These are phyloP conservation scores for Melanostigma gelatinosum DNA, from an alignment of 2,113 vertebrate species.

Conservation along the genomic window DNA sequence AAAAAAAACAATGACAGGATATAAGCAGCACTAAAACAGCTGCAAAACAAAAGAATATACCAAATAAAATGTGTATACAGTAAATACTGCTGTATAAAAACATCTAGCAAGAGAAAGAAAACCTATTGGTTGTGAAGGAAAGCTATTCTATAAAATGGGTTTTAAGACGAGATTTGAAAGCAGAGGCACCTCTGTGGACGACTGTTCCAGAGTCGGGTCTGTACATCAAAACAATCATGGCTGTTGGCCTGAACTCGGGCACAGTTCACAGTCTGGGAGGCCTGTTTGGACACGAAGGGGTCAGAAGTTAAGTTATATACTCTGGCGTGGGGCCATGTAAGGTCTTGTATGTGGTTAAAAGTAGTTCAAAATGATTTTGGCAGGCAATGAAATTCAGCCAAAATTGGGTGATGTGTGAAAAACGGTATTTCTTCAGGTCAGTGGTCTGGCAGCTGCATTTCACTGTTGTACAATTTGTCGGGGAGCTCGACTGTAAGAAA, in stretches of 20 bases:
- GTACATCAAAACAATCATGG: not conserved
- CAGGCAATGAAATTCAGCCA: slow-evolving; percentile 2
- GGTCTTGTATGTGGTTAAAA: not conserved
- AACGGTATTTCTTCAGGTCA: not conserved
- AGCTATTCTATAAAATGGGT: not conserved
- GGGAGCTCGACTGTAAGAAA: not conserved
- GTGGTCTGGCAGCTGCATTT: not conserved
- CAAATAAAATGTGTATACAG: not conserved
- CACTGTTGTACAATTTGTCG: not conserved
- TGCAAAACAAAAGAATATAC: not conserved
- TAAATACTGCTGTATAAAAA: not conserved
- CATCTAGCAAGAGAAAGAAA: not conserved
- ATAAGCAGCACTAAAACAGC: not conserved
- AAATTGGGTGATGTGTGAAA: slow-evolving; percentile 7
- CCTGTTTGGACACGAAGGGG: not conserved
- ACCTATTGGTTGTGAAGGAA: not conserved
- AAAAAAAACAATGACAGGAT: not conserved
- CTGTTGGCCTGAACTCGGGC: not conserved
- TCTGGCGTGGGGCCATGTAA: not conserved
- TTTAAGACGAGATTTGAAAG: not conserved
- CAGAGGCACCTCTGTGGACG: not conserved
- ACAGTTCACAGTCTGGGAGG: not conserved
- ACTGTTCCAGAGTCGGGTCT: not conserved
- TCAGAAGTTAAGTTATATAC: not conserved
- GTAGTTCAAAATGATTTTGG: not conserved